Conservation (phyloP, 2,113 vertebrate genomes). For the Pomatostomus ruficeps region DNA sequence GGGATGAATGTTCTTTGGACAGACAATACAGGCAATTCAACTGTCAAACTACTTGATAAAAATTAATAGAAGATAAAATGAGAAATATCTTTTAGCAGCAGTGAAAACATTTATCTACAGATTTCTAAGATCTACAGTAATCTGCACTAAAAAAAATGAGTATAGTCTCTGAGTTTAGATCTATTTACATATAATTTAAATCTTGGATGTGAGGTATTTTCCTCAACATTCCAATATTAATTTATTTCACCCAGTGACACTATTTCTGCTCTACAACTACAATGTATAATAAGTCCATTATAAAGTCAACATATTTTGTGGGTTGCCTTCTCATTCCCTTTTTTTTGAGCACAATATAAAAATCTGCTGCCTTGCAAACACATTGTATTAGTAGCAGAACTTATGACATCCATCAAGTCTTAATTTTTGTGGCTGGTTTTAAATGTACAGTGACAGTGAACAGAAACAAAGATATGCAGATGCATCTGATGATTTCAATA, state of each 20-base stretch:
- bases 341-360: neutral
- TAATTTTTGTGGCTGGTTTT: neutral
- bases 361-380: neutral
- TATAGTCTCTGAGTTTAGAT: neutral
- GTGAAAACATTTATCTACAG: neutral
- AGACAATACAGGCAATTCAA: neutral
- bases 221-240: neutral
- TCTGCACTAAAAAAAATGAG: neutral
- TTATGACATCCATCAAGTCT: neutral
- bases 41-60: neutral
- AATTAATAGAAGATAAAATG: neutral
- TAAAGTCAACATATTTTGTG: neutral
- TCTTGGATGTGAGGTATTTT: neutral
- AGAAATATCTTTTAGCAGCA: neutral
- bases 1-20: neutral
- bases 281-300: neutral
- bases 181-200: neutral
- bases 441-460: neutral
- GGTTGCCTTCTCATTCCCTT: fast-evolving
- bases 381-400: neutral
- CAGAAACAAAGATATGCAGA: neutral
- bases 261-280: neutral
- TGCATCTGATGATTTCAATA: neutral
- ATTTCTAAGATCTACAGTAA: neutral
- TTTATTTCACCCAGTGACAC: neutral